Conservation (phyloP, 2,888 invertebrate genomes). For the Thalpophila matura region DNA sequence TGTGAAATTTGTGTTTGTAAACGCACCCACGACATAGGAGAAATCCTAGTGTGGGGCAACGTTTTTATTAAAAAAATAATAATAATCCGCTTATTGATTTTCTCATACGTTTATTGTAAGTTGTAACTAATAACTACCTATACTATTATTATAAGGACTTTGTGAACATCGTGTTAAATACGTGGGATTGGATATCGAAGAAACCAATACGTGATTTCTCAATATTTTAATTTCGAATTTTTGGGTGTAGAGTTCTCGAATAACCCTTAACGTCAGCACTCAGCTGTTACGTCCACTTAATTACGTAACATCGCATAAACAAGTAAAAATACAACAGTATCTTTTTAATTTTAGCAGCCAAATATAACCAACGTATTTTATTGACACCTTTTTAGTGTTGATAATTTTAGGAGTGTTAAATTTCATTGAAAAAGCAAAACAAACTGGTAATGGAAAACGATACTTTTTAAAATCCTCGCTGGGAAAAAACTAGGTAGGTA, state of each 20-base stretch:
- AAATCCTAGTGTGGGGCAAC: too few relatives aligned
- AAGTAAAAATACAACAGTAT: constrained; percentile 29
- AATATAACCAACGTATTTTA: constrained; percentile 54
- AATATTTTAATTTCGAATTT: constrained; percentile 17
- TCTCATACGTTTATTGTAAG: too few relatives aligned
- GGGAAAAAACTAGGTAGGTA: constrained; percentile 34
- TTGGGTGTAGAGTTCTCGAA: constrained; percentile 33
- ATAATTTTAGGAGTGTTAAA: constrained; percentile 52
- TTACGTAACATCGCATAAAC: constrained; percentile 43
- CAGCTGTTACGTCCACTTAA: constrained; percentile 42
- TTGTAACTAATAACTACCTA: too few relatives aligned
- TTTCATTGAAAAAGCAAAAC: constrained; percentile 50
- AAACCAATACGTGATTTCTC: constrained; percentile 37
- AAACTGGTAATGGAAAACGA: constrained; percentile 40
- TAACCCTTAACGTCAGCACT: constrained; percentile 44
- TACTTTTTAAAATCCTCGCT: constrained; percentile 50
- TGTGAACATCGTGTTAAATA: too few relatives aligned
- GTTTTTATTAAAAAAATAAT: too few relatives aligned
- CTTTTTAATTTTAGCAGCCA: constrained; percentile 51
- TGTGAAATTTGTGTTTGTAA: too few relatives aligned
- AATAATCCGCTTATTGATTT: too few relatives aligned
- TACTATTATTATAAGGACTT: too few relatives aligned
- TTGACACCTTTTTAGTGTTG: constrained; percentile 44
- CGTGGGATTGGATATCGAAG: constrained; percentile 2
- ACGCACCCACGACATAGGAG: too few relatives aligned